Percentiles rank a stretch among this genome's conserved stretches.
These are phyloP conservation scores for Pteronotus mesoamericanus DNA, from an alignment of 2,797 vertebrate species.

Conservation along the genomic window DNA sequence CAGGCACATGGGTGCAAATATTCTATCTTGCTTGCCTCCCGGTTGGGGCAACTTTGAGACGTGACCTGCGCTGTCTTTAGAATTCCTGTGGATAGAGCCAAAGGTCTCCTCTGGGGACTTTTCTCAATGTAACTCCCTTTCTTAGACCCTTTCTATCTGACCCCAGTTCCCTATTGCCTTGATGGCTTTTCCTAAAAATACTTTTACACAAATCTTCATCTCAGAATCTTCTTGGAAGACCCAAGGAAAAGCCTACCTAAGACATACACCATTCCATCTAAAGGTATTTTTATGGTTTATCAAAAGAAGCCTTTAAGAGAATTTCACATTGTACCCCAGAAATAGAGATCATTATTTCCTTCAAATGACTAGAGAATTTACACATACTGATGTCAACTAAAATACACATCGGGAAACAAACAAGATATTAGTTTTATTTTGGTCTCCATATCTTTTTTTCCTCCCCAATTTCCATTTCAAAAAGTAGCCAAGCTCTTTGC, in stretches of 20 bases:
- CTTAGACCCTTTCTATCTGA: not conserved
- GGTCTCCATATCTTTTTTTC: not conserved
- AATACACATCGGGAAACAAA: not conserved
- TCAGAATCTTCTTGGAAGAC: not conserved
- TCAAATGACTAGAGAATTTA: not conserved
- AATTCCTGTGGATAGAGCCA: not conserved
- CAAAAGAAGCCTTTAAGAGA: not conserved
- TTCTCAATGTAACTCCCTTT: not conserved
- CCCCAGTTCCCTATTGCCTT: not conserved
- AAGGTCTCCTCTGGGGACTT: not conserved
- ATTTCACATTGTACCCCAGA: not conserved
- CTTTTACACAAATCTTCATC: not conserved
- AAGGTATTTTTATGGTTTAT: not conserved
- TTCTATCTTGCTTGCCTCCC: not conserved
- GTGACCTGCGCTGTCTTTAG: not conserved
- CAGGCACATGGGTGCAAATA: not conserved
- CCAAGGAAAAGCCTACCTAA: not conserved
- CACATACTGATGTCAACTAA: not conserved
- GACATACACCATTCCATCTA: not conserved
- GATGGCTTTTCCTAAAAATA: not conserved
- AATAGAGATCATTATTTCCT: not conserved
- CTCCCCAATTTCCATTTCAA: not conserved
- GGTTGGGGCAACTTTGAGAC: not conserved
- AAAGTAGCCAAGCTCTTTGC: not conserved
- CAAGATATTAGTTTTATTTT: not conserved